Evolutionary conservation across 2,888 invertebrate genomes (phyloP).

Genomic region (Spisula solida): DNA sequence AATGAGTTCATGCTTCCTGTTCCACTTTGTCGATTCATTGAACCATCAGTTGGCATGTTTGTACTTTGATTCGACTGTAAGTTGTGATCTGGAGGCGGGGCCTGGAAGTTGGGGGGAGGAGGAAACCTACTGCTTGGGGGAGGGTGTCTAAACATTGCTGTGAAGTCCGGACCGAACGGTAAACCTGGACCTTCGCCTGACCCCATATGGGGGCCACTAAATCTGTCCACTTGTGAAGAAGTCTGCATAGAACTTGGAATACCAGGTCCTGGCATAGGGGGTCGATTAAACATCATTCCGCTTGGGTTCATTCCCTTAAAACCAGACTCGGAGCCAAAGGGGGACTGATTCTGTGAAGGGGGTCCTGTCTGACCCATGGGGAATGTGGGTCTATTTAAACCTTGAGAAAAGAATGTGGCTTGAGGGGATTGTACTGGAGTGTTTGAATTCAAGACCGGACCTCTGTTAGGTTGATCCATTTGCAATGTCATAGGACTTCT

Average conservation of each 20-base stretch:
- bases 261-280: constrained; percentile 32
- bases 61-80: constrained; percentile 19
- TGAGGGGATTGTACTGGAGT: constrained; percentile 45
- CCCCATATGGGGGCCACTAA: constrained; percentile 45
- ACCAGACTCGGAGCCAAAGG: constrained; percentile 32
- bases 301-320: constrained; percentile 35
- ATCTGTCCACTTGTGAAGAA: constrained; percentile 39
- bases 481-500: constrained; percentile 50
- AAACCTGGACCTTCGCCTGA: constrained; percentile 50
- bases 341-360: constrained; percentile 45
- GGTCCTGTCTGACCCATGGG: constrained; percentile 52
- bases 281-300: constrained; percentile 43
- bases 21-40: constrained; percentile 19
- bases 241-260: constrained; percentile 41
- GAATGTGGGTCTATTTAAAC: constrained; percentile 48
- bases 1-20: constrained; percentile 15
- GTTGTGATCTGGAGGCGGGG: constrained; percentile 52
- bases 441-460: constrained; percentile 29
- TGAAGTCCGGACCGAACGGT: constrained; percentile 52
- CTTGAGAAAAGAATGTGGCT: constrained; percentile 52
- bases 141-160: constrained; percentile 66
- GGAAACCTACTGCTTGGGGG: constrained; percentile 61
- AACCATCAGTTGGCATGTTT: constrained; percentile 9
- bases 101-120: constrained; percentile 63
- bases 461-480: constrained; percentile 28